Evolutionary conservation across 1,140 invertebrate genomes (phyloP), one percentile per base, ranked within the genome.

Genomic region (Solenopsis fugax): DNA sequence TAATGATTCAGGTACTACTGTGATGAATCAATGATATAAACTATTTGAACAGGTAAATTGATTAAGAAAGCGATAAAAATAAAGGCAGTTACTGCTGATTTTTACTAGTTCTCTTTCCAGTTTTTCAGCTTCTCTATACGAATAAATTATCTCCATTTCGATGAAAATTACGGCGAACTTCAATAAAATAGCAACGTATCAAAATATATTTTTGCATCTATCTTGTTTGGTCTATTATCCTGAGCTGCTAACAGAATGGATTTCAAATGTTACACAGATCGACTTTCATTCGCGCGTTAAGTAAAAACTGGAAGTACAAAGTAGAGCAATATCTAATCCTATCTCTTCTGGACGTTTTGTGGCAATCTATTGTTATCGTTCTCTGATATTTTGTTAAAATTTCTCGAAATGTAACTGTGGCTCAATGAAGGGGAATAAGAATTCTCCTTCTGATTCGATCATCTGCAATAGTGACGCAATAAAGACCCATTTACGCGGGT

Each of bases 131-230:
- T 91, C 77, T 69, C 80, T 29, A 7, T 91, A 90, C 75, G n/a
- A 62, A 85, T 87, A 88, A 88, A 71, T 80, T 75, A 85, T 88
- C 88, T 71, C 69, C 62, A 67, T 82, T 92, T 56, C 90, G 82
- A 58, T 87, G 80, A 84, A 88, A 87, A 80, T 92, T 88, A 88
- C 76, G 90, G 65, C 71, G 73, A 91, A 91, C 88, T 50, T 91
- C 78, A 92, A 91, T 93, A 93, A 94, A 94, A 94, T 92, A 94
- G 92, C 89, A 95, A 94, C 91, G 93, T 95, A 95, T 95, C 93
- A 95, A 95, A 95, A 95, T 94, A 95, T 95, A 94, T 93, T 93
- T 93, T 91, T 89, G 89, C 81, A 89, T 94, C 88, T 93, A 93
- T 92, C 69, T 84, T 90, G 93, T 93, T 93, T 92, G 91, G 92